Conservation (phyloP, 2,113 vertebrate species). For the Ia io region DNA sequence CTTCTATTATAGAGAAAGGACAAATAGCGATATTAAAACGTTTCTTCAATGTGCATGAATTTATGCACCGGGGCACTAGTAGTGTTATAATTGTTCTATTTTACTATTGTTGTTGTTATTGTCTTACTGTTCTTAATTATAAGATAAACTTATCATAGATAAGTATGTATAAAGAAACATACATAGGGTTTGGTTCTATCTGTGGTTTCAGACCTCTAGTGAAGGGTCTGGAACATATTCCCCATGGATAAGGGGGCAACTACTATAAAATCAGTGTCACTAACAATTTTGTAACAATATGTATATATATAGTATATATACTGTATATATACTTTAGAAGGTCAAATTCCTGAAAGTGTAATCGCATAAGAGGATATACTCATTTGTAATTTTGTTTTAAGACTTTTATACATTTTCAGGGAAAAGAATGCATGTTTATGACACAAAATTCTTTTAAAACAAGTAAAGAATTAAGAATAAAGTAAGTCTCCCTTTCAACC, state of each 20-base stretch:
- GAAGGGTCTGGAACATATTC: background rate
- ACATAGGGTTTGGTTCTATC: background rate
- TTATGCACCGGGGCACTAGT: background rate
- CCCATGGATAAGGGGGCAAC: background rate
- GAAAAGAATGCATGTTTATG: background rate
- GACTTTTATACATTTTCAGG: background rate
- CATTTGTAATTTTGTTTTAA: slow-evolving; percentile 5
- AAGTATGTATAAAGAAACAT: background rate
- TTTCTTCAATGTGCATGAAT: no score
- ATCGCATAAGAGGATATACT: background rate
- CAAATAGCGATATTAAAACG: no score
- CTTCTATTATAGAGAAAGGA: no score
- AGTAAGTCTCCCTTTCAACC: background rate
- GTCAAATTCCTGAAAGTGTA: background rate
- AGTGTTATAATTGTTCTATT: background rate
- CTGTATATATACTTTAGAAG: background rate
- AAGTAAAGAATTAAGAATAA: background rate
- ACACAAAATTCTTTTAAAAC: background rate
- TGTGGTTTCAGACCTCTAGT: background rate
- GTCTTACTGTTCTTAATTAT: background rate
- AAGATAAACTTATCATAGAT: background rate
- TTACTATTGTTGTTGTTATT: background rate
- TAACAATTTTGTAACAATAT: background rate
- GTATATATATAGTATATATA: background rate
- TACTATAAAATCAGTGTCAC: background rate